These are phyloP conservation scores for Spilogale gracilis DNA, from an alignment of 2,113 vertebrate genomes.

Conservation along the genomic window DNA sequence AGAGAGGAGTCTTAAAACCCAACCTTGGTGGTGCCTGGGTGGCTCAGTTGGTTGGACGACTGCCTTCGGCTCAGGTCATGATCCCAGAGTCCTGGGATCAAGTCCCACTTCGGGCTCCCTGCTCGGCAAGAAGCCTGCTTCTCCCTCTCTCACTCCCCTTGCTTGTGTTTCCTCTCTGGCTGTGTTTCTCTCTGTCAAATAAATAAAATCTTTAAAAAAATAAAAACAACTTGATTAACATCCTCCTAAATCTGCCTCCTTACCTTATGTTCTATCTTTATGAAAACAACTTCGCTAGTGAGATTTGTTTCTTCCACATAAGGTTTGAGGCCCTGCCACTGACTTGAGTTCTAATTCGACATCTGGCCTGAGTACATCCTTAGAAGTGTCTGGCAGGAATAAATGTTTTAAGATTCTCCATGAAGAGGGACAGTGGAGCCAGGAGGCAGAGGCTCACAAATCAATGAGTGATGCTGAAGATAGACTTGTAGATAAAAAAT, in stretches of 20 bases:
- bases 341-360: not conserved
- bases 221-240: not conserved
- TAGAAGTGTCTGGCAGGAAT: not conserved
- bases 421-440: not conserved
- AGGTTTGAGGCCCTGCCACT: not conserved
- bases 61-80: no score
- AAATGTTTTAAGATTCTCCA: not conserved
- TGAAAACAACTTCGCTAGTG: not conserved
- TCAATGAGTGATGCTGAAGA: not conserved
- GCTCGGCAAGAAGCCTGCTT: no score
- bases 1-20: not conserved
- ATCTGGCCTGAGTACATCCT: not conserved
- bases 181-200: no score
- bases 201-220: no score
- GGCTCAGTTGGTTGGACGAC: no score
- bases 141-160: no score
- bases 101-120: no score
- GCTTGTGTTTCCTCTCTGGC: no score
- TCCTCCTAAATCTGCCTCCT: not conserved
- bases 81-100: no score
- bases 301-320: not conserved
- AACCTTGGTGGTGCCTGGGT: not conserved
- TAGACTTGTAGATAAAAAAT: not conserved
- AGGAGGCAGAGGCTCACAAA: not conserved
- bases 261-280: not conserved